Conservation (phyloP, 64 coral and sea anemone genomes). For the Porites lutea region DNA sequence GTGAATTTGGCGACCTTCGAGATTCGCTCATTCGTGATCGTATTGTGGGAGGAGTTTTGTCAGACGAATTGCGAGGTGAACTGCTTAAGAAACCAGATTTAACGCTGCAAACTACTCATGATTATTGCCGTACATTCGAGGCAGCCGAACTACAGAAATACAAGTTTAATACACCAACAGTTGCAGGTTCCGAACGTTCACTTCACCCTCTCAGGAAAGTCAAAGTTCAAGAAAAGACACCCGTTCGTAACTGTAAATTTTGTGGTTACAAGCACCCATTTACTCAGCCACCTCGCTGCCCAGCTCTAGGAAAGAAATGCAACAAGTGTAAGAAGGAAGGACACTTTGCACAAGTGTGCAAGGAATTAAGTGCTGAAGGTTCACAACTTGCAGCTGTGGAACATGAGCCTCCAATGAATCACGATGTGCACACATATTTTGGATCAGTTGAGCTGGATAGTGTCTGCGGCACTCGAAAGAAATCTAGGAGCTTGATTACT, state of each 20-base stretch:
- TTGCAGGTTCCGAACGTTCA: background rate
- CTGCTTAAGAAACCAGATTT: conserved; percentile 76
- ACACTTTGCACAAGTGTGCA: background rate
- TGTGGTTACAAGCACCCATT: background rate
- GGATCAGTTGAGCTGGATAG: background rate
- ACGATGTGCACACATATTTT: background rate
- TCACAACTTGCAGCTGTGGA: background rate
- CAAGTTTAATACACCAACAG: conserved; percentile 30
- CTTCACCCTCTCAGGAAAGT: background rate
- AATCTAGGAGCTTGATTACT: background rate
- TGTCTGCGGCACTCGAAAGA: background rate
- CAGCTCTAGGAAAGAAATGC: background rate
- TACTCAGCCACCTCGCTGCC: background rate
- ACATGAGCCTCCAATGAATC: background rate
- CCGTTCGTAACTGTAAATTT: too few relatives aligned
- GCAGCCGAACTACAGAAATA: conserved; percentile 54
- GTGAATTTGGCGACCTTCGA: conserved; percentile 70
- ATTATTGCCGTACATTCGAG: conserved; percentile 77
- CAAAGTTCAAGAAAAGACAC: background rate
- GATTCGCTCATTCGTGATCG: conserved; percentile 76
- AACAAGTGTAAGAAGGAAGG: background rate
- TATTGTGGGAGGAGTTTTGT: conserved; percentile 66
- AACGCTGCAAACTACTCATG: conserved; percentile 57
- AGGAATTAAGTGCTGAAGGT: background rate
- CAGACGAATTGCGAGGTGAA: conserved; percentile 72